Evolutionary conservation across 2,888 invertebrate genomes (phyloP).

Genomic region (Nematopogon swammerdamellus): DNA sequence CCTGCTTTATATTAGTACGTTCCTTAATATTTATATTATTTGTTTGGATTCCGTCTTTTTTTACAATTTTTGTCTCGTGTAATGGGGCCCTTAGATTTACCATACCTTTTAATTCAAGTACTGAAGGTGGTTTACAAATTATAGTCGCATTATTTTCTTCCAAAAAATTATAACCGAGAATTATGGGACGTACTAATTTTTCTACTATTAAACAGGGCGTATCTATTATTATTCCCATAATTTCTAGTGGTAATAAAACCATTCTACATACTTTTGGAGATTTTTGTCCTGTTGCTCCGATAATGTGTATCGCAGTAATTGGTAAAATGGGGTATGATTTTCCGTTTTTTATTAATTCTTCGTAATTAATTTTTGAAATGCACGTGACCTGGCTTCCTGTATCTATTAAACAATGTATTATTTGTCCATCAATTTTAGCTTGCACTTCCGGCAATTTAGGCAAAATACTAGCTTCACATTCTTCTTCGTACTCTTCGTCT

Average conservation of each 20-base stretch:
- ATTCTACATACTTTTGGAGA: no score
- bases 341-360: no score
- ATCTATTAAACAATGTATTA: not conserved
- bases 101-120: not conserved
- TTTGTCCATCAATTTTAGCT: not conserved
- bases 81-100: no score
- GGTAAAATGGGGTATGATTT: no score
- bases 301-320: no score
- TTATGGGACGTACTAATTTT: not conserved
- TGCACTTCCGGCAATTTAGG: not conserved
- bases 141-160: not conserved
- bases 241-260: no score
- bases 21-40: no score
- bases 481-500: not conserved
- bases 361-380: not conserved
- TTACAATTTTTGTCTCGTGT: no score
- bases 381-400: constrained; percentile 2
- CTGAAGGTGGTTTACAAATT: not conserved
- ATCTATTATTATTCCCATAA: no score
- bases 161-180: not conserved
- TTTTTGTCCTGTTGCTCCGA: no score
- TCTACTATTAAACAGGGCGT: not conserved
- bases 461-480: not conserved
- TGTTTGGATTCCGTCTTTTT: no score
- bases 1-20: no score